Conservation (phyloP, 2,888 invertebrate species). For the Incurvaria masculella region DNA sequence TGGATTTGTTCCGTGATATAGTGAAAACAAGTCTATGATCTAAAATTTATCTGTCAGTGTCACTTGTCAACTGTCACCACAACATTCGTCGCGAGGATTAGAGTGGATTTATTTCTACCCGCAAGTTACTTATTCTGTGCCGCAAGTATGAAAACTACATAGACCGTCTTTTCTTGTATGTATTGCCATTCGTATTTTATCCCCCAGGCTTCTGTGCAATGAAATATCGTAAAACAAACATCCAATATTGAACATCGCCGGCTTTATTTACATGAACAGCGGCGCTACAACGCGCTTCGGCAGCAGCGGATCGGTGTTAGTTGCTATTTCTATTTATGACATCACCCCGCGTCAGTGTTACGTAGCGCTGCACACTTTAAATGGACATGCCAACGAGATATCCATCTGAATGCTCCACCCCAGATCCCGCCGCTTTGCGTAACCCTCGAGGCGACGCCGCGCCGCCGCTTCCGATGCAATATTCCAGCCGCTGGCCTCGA, state of each 20-base stretch:
- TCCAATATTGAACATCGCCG: not conserved
- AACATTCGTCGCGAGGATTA: too few relatives aligned
- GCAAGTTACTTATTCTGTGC: too few relatives aligned
- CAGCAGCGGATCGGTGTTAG: conserved; percentile 31
- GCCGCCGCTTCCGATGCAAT: conserved; percentile 29
- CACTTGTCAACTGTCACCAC: too few relatives aligned
- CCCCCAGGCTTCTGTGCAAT: not conserved
- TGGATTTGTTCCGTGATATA: too few relatives aligned
- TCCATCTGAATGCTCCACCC: conserved; percentile 48
- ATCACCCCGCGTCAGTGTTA: conserved; percentile 53
- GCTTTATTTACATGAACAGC: not conserved
- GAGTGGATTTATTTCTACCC: too few relatives aligned
- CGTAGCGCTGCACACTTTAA: conserved; percentile 59
- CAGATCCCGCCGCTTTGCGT: conserved; percentile 47
- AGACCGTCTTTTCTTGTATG: too few relatives aligned
- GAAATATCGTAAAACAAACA: not conserved
- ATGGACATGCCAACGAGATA: conserved; percentile 48
- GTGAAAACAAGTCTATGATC: too few relatives aligned
- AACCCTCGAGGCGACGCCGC: conserved; percentile 25
- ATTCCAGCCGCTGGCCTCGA: conserved; percentile 40
- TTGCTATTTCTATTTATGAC: conserved; percentile 60
- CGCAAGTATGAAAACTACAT: too few relatives aligned
- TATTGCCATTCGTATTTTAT: too few relatives aligned
- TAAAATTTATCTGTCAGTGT: too few relatives aligned
- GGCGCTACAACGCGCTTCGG: too few relatives aligned